Evolutionary conservation across 2,797 vertebrate species (phyloP).

Genomic region (Onychomys torridus): DNA sequence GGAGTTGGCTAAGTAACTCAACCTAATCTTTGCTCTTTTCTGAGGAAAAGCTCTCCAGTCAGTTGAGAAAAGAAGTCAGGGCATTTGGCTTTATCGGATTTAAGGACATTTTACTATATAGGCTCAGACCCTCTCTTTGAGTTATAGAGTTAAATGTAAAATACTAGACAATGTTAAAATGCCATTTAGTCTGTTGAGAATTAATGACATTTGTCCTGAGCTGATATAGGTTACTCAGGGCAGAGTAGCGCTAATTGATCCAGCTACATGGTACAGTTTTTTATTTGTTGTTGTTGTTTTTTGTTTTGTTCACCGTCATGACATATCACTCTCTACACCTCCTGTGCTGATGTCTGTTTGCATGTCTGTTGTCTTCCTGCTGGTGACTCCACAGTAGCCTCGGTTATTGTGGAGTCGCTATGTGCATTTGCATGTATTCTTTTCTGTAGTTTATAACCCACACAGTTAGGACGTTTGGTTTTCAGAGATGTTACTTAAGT

Average conservation of each 20-base stretch:
- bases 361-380: conserved; percentile 75
- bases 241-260: conserved; percentile 53
- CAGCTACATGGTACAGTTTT: conserved; percentile 34
- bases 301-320: conserved; percentile 58
- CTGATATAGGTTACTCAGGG: not conserved
- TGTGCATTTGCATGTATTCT: conserved; percentile 74
- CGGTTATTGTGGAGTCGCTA: conserved; percentile 80
- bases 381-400: conserved; percentile 73
- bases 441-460: conserved; percentile 70
- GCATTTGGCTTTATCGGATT: conserved; percentile 20
- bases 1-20: not conserved
- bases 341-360: conserved; percentile 76
- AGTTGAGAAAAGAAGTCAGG: conserved; percentile 43
- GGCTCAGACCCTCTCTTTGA: not conserved
- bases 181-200: not conserved
- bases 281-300: not conserved
- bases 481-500: conserved; percentile 64
- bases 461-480: conserved; percentile 64
- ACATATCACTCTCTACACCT: conserved; percentile 68
- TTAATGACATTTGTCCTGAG: conserved; percentile 41
- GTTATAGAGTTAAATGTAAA: conserved; percentile 43
- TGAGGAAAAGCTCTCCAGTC: conserved; percentile 21
- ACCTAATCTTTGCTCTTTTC: conserved; percentile 19
- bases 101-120: not conserved
- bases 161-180: conserved; percentile 48